Conservation (phyloP, 2,797 vertebrate genomes). For the Sparus aurata region DNA sequence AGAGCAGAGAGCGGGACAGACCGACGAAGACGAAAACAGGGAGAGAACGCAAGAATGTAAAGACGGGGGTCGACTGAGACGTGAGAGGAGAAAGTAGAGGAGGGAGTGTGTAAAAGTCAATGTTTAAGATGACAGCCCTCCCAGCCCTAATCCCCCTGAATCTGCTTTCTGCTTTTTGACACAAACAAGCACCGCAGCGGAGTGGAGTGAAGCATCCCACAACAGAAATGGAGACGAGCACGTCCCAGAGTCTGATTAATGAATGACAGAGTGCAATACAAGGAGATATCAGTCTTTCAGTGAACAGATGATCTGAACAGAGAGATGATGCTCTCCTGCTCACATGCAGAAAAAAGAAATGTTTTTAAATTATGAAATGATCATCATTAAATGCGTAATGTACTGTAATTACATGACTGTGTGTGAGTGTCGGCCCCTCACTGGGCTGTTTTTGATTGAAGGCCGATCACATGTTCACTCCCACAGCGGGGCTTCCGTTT, state of each 20-base stretch:
- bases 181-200: conserved; percentile 13
- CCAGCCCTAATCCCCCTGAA: conserved; percentile 51
- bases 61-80: conserved; percentile 5
- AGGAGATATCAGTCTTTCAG: conserved; percentile 7
- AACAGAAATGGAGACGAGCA: conserved; percentile 40
- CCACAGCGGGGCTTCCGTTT: background rate
- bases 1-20: background rate
- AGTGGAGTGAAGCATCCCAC: conserved; percentile 30
- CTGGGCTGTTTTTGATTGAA: conserved; percentile 12
- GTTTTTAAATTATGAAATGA: conserved; percentile 17
- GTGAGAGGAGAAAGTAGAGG: conserved; percentile 13
- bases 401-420: background rate
- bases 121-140: conserved; percentile 48
- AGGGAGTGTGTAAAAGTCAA: conserved; percentile 45
- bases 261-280: conserved; percentile 28
- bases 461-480: conserved; percentile 22
- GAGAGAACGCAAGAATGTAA: conserved; percentile 13
- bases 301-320: conserved; percentile 9
- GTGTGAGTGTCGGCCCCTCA: background rate
- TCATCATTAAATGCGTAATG: conserved; percentile 4
- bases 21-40: background rate
- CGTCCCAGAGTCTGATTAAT: conserved; percentile 31
- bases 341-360: background rate
- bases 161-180: conserved; percentile 22
- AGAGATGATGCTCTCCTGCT: conserved; percentile 15